Conservation (phyloP, 2,797 vertebrate species). For the Gadopsis marmoratus region DNA sequence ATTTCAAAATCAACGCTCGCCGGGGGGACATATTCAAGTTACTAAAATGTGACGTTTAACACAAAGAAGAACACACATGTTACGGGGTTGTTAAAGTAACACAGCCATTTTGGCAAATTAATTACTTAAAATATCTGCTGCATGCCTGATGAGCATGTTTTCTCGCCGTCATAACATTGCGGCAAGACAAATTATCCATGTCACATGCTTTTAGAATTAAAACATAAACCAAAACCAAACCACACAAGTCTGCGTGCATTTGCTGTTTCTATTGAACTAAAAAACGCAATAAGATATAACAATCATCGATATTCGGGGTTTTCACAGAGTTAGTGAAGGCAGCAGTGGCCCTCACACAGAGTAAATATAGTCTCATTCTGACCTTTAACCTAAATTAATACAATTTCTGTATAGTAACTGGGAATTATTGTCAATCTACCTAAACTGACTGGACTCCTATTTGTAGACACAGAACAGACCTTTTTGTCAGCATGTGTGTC, state of each 20-base stretch:
- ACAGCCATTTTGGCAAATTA: neutral
- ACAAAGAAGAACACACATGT: neutral
- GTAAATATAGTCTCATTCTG: slow-evolving; percentile 38
- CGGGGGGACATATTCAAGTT: neutral
- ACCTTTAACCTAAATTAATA: slow-evolving; percentile 45
- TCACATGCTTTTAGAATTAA: no score
- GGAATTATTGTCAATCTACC: neutral
- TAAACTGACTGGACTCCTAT: no score
- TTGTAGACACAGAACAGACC: neutral
- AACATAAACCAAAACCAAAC: neutral
- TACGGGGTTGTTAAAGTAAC: neutral
- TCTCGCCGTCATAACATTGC: neutral
- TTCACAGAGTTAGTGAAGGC: slow-evolving; percentile 25
- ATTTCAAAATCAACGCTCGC: neutral
- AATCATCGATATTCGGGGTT: accelerated
- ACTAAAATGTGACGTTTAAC: neutral
- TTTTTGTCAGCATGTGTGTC: no score
- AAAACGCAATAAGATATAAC: neutral
- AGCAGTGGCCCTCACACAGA: slow-evolving; percentile 12
- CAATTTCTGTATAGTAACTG: neutral
- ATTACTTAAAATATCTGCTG: neutral
- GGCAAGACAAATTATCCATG: neutral
- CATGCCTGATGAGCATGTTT: no score
- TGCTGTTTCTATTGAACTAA: neutral
- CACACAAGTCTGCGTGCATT: neutral